Base-by-base conservation (phyloP, 2,888 invertebrate species). In the Elysia crispata region DNA sequence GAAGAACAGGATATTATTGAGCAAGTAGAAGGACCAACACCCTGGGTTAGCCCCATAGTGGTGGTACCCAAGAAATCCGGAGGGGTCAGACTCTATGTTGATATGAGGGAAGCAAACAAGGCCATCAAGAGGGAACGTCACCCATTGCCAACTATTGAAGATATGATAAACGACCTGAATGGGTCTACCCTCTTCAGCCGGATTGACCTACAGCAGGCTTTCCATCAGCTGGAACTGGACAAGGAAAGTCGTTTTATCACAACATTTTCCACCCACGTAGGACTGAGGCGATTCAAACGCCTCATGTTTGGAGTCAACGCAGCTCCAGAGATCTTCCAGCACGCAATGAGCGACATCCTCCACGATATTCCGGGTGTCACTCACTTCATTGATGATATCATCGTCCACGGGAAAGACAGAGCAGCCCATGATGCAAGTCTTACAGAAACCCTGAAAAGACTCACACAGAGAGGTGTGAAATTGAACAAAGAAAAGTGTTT, bases 281-380 rank as follows among this genome's bases (percentile, higher is more conserved):
- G 85, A n/a, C 78, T 87, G 23, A 82, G 50, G 20, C 60, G 84
- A 62, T 86, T 84, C 76, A 86, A 86, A 77, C 31, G 85, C 0
- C 54, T 86, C 62, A 84, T 79, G n/a, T 87, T 86, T 79, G 86
- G 86, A 15, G 80, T 84, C 15, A 83, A 80, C 1, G 91, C 91
- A 74, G 93, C 93, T 5, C 90, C 91, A 0, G 93, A 93, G 86
- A 85, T 91, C 0, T 93, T 92, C 82, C 91, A 92, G 85, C 91
- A 92, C 85, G 87, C 86, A 1, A 78, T 93, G 33, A 89, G 90
- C 80, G 83, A 84, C 81, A 87, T 92, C 13, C 73, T 93, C 1
- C 50, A 81, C 60, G 85, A 84, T 6, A 90, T 90, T 28, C 85
- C 89, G 60, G 91, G 91, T 0, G 87, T 86, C 3, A 81, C 91